These are phyloP conservation scores for Motacilla alba DNA, from an alignment of 2,113 vertebrate species.

Conservation along the genomic window DNA sequence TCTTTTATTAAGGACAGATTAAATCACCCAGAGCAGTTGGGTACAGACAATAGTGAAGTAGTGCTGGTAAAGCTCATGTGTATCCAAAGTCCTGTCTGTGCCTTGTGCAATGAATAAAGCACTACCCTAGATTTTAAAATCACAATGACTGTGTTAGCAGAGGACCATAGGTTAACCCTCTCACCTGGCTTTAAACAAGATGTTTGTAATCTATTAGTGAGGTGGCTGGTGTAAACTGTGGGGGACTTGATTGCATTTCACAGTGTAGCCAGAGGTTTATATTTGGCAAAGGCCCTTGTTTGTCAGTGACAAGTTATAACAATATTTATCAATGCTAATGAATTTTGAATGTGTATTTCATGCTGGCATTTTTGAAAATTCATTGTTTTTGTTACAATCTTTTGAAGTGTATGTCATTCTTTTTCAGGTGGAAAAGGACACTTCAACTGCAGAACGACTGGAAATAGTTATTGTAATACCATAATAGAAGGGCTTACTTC, in stretches of 20 bases:
- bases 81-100: neutral
- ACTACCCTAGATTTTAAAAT: neutral
- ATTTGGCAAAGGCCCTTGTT: neutral
- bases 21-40: neutral
- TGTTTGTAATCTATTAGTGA: neutral
- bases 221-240: neutral
- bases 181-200: neutral
- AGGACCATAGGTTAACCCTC: neutral
- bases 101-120: neutral
- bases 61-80: neutral
- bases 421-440: neutral
- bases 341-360: neutral
- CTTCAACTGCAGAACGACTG: neutral
- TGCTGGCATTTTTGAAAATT: neutral
- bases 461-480: neutral
- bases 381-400: neutral
- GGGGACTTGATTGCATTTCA: neutral
- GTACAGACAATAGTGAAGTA: neutral
- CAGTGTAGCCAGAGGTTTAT: neutral
- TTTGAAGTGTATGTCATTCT: neutral
- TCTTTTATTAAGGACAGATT: neutral
- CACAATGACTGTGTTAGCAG: accelerated
- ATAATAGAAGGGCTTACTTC: neutral
- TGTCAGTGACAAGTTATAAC: neutral
- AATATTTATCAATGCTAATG: neutral